Conservation (phyloP, 2,888 invertebrate genomes). For the Leptopilina myrica region DNA sequence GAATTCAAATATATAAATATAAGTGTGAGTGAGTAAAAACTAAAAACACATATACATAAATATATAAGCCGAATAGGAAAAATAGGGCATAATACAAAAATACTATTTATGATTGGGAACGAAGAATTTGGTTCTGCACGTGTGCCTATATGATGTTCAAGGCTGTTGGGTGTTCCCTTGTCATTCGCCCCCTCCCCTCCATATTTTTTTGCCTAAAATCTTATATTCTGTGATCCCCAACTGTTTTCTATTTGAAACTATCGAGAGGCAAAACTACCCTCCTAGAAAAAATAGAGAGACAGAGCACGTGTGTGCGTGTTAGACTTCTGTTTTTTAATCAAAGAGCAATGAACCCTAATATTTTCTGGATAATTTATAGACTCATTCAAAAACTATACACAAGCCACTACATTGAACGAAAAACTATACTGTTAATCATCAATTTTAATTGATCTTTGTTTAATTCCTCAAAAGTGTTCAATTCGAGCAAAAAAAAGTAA, state of each 20-base stretch:
- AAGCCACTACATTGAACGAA: no score
- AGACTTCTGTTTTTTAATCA: background rate
- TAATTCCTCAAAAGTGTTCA: no score
- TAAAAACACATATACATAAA: background rate
- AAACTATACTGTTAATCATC: no score
- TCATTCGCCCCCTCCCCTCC: constrained; percentile 17
- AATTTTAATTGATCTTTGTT: no score
- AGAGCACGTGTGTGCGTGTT: background rate
- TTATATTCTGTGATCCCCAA: constrained; percentile 1
- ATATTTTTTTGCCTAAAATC: constrained; percentile 7
- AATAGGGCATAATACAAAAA: constrained; percentile 1
- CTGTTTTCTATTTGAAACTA: constrained; percentile 29
- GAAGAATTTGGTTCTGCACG: constrained; percentile 31
- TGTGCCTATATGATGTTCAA: constrained; percentile 35
- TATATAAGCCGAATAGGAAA: background rate
- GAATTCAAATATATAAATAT: no score
- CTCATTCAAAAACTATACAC: no score
- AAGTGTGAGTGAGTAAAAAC: no score
- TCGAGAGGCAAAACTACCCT: constrained; percentile 23
- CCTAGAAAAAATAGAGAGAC: background rate
- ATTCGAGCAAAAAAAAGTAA: no score
- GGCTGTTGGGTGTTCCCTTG: constrained; percentile 19
- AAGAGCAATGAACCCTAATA: background rate
- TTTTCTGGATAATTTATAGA: background rate
- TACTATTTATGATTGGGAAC: constrained; percentile 18